A percentile compares a stretch with the other conserved stretches of the same genome.
phyloP scores from a whole-genome alignment of 2,113 vertebrate genomes.

The Thinocorus orbignyianus region DNA sequence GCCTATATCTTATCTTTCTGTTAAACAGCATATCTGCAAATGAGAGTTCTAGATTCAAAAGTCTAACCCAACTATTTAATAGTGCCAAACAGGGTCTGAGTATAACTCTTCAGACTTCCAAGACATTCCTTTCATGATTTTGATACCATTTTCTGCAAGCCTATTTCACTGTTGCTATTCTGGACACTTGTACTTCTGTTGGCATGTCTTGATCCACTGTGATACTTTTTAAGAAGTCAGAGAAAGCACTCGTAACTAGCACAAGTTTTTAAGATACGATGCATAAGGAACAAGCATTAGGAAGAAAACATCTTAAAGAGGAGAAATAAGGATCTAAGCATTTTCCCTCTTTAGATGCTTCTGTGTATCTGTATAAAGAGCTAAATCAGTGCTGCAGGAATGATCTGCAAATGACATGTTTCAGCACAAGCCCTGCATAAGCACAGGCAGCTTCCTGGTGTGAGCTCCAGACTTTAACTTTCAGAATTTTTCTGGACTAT shows the following conservation, averaged over 20 bases:
- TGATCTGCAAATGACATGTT: neutral
- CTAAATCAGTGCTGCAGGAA: neutral
- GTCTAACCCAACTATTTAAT: neutral
- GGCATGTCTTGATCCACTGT: neutral
- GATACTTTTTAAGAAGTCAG: neutral
- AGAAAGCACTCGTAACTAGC: neutral
- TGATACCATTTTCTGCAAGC: neutral
- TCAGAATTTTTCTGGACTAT: neutral
- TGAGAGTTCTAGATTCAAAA: neutral
- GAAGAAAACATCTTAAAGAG: neutral
- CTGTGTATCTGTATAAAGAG: neutral
- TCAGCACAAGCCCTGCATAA: neutral
- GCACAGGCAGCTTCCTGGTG: neutral
- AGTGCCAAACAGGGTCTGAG: neutral
- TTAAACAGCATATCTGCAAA: neutral
- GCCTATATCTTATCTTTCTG: neutral
- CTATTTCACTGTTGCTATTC: neutral
- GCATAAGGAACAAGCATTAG: neutral
- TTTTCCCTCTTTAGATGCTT: neutral
- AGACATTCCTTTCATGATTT: slow-evolving; percentile 19
- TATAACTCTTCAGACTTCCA: neutral
- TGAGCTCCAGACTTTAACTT: neutral
- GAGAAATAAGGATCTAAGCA: neutral
- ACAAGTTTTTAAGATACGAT: neutral
- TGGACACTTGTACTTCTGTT: neutral